Conservation (phyloP, 2,888 invertebrate genomes). For the Leptinotarsa haldemani region DNA sequence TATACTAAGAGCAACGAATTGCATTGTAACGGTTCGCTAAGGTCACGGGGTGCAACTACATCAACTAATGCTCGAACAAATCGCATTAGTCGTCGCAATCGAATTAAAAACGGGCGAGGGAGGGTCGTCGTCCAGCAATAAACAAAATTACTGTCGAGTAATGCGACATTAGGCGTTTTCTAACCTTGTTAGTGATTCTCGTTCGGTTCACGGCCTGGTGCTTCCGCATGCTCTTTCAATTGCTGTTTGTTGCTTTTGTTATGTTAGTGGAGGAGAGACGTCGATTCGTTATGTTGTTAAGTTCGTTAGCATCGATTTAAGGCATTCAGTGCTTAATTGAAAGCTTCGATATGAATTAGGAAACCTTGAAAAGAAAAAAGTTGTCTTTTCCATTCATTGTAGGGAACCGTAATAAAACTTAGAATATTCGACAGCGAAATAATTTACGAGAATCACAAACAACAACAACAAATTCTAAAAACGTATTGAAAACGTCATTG, state of each 20-base stretch:
- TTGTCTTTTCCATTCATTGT: not conserved
- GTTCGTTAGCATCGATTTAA: conserved; percentile 42
- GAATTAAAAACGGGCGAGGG: conserved; percentile 55
- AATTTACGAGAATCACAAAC: no score
- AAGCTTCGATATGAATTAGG: not conserved
- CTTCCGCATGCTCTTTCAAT: conserved; percentile 43
- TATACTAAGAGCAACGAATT: not conserved
- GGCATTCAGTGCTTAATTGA: not conserved
- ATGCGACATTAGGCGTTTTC: conserved; percentile 59
- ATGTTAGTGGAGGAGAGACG: conserved; percentile 21
- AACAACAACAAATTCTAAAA: no score
- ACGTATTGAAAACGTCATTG: no score
- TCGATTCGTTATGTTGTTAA: conserved; percentile 22
- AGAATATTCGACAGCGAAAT: no score
- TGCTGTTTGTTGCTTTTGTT: conserved; percentile 22
- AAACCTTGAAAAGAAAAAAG: not conserved
- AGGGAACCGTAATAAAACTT: no score
- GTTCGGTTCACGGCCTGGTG: conserved; percentile 55
- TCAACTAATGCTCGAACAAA: conserved; percentile 49
- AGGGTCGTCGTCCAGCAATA: conserved; percentile 56
- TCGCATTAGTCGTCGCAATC: conserved; percentile 57
- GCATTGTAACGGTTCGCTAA: conserved; percentile 37
- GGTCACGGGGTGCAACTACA: conserved; percentile 42
- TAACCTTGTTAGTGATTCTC: conserved; percentile 51
- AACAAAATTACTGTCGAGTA: conserved; percentile 65